A percentile compares a stretch with the other conserved stretches of the same genome.
Conservation (phyloP, 2,113 vertebrate species). For the Apodemus speciosus region DNA sequence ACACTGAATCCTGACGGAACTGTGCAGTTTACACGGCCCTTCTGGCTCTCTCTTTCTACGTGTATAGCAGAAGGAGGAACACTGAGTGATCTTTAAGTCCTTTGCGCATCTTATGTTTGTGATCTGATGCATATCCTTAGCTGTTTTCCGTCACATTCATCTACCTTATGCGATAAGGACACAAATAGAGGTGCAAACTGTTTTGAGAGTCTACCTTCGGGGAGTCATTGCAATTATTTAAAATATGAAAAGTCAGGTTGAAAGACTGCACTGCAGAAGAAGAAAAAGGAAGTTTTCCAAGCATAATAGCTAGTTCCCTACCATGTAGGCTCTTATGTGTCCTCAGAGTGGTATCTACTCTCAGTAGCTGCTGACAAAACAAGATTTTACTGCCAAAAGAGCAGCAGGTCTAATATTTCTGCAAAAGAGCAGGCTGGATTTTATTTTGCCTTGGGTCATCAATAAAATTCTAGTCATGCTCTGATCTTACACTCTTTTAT, state of each 20-base stretch:
- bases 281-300: conserved; percentile 58
- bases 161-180: conserved; percentile 5
- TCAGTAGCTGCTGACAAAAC: conserved; percentile 75
- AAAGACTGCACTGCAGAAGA: conserved; percentile 53
- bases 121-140: neutral
- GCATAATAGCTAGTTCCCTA: conserved; percentile 61
- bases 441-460: conserved; percentile 71
- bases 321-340: conserved; percentile 67
- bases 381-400: conserved; percentile 76
- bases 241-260: conserved; percentile 61
- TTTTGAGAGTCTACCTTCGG: conserved; percentile 24
- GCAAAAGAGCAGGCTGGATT: conserved; percentile 61
- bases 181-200: neutral
- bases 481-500: conserved; percentile 70
- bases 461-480: conserved; percentile 68
- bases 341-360: conserved; percentile 72
- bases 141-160: neutral
- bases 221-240: conserved; percentile 41
- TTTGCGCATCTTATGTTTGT: neutral
- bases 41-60: neutral
- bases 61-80: neutral
- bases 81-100: neutral
- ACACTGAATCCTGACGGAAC: neutral
- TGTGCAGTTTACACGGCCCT: neutral
- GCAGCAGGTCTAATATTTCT: conserved; percentile 60